phyloP scores from a whole-genome alignment of 2,888 invertebrate species.

The Lepidonotus clava region DNA sequence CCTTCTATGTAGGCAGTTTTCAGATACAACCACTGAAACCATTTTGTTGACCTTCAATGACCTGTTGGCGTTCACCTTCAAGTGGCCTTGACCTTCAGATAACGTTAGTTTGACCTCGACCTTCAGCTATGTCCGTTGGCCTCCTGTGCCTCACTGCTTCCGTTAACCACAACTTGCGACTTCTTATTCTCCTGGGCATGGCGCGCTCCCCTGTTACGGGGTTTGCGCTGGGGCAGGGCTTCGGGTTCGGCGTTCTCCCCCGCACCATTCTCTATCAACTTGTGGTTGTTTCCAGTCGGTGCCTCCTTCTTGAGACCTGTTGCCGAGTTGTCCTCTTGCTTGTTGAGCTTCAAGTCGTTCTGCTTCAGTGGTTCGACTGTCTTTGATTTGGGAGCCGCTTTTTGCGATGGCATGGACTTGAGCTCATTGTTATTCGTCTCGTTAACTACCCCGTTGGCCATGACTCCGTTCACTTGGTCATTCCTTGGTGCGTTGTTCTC shows the following conservation, averaged over 20 bases:
- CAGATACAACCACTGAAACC: neutral
- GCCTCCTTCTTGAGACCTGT: neutral
- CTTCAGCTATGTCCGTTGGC: constrained; percentile 29
- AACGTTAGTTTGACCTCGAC: neutral
- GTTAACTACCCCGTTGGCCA: neutral
- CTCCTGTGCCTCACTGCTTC: neutral
- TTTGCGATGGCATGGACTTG: neutral
- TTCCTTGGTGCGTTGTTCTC: neutral
- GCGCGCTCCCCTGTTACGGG: neutral
- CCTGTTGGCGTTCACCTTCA: too few relatives aligned
- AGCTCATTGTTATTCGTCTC: neutral
- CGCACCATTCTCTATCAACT: neutral
- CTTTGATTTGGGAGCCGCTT: neutral
- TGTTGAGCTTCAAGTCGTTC: neutral
- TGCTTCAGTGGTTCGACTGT: neutral
- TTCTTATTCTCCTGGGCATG: constrained; percentile 29
- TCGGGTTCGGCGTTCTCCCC: neutral
- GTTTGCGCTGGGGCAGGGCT: neutral
- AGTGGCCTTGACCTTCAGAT: neutral
- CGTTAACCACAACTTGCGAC: constrained; percentile 10
- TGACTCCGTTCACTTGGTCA: neutral
- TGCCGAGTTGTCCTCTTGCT: neutral
- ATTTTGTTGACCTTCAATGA: neutral
- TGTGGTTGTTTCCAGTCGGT: neutral
- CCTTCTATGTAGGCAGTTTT: neutral